Percentiles rank a stretch among this genome's conserved stretches.
Conservation (phyloP, 2,888 invertebrate genomes). For the Orthosia cruda region DNA sequence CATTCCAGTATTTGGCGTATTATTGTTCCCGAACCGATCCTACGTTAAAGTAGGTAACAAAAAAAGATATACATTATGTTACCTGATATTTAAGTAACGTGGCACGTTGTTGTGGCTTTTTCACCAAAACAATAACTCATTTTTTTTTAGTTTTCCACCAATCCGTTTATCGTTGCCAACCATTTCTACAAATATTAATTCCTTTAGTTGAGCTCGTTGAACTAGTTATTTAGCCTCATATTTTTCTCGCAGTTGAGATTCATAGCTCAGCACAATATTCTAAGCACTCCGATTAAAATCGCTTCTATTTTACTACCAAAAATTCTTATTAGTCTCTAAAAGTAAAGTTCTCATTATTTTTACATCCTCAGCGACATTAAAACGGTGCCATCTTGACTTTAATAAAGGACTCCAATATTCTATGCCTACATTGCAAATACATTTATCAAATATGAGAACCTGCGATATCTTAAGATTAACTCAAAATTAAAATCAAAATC, state of each 20-base stretch:
- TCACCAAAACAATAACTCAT: no score
- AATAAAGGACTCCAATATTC: background rate
- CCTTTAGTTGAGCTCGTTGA: no score
- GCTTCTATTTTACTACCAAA: background rate
- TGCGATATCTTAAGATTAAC: slow-evolving; percentile 38
- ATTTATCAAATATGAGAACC: slow-evolving; percentile 11
- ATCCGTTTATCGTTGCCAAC: no score
- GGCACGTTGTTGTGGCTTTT: background rate
- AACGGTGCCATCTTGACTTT: slow-evolving; percentile 6
- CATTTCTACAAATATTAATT: background rate
- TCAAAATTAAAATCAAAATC: no score
- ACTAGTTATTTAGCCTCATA: background rate
- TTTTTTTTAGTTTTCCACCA: no score
- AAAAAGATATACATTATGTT: background rate
- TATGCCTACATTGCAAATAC: background rate
- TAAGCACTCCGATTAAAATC: background rate
- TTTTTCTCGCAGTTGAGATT: background rate
- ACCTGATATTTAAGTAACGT: background rate
- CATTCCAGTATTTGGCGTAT: no score
- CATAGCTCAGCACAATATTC: slow-evolving; percentile 4
- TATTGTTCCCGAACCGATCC: no score
- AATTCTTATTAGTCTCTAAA: background rate
- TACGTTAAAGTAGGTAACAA: no score
- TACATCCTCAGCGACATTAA: background rate
- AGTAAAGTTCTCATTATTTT: slow-evolving; percentile 4